phyloP scores from a whole-genome alignment of 2,113 vertebrate species.

The Oncorhynchus keta region DNA sequence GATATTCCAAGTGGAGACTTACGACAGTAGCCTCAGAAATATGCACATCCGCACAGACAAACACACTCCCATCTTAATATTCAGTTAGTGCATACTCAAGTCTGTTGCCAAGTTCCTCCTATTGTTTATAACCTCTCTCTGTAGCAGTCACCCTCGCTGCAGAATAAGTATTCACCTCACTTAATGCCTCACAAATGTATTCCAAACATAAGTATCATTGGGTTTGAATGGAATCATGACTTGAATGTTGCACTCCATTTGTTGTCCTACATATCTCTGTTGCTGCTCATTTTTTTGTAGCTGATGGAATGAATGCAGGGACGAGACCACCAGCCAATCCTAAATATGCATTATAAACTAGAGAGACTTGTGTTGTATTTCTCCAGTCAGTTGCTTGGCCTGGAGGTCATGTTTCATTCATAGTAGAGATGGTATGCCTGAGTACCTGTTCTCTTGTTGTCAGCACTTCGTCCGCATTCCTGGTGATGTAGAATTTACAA shows the following conservation, averaged over 20 bases:
- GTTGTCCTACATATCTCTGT: neutral
- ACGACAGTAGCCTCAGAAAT: neutral
- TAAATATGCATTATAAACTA: neutral
- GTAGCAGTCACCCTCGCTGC: too few relatives aligned
- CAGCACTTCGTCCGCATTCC: constrained; percentile 42
- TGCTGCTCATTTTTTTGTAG: neutral
- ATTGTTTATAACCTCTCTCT: too few relatives aligned
- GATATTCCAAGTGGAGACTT: neutral
- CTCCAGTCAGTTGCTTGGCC: neutral
- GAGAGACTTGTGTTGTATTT: neutral
- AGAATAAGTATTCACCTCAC: too few relatives aligned
- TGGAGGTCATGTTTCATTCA: neutral
- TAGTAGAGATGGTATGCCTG: neutral
- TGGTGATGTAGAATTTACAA: neutral
- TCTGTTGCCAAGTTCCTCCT: too few relatives aligned
- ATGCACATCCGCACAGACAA: neutral
- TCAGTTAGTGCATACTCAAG: neutral
- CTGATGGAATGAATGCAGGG: neutral
- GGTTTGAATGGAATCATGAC: neutral
- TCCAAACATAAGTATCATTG: neutral
- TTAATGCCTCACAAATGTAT: neutral
- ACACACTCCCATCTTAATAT: neutral
- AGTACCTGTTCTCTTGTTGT: neutral
- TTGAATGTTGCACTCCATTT: neutral
- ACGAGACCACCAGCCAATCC: neutral